Evolutionary conservation across 2,888 invertebrate species (phyloP), one percentile per base, ranked within the genome.

Genomic region (Phortica okadai): DNA sequence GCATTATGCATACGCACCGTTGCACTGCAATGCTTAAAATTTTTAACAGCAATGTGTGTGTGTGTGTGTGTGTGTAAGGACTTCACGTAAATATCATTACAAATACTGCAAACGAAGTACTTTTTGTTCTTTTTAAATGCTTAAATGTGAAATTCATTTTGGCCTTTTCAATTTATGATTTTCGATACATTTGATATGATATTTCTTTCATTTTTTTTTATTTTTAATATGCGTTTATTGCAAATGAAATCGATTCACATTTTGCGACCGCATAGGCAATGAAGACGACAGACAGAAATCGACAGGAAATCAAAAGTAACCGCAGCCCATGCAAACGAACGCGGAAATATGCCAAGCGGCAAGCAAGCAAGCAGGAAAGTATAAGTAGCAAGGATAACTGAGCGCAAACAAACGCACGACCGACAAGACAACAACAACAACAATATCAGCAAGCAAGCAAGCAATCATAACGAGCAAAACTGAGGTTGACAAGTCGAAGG

Each of bases 291-390:
- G 76, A 80, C 78, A 75, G 77, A 81, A 77, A 77, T 77, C 84
- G 85, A 88, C 85, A 86, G 88, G 85, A 85, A 86, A 82, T 80
- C 84, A 80, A 88, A 74, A 80, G 82, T 78, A 81, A 81, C 85
- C 85, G 78, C 85, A 74, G 42, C 62, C 41, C n/a, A n/a, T 58
- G 64, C 41, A 45, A 11, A 59, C 21, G 50, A 50, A 76, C 83
- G 81, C 86, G 86, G 86, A 88, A 88, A 83, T 85, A 76, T 81
- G 78, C 82, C 70, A 82, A 81, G 76, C 81, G 78, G n/a, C n/a
- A n/a, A n/a, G 77, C 79, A 78, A 76, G 66, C 78, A 76, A 58
- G 16, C 50, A 50, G 50, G 50, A 50, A 50, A 50, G 25, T 7
- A 62, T 73, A 74, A 74, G 75, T 76, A 80, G 72, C 66, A 77